These are phyloP conservation scores for Ascidia mentula DNA, from an alignment of 23 tunicate genomes.

Conservation along the genomic window DNA sequence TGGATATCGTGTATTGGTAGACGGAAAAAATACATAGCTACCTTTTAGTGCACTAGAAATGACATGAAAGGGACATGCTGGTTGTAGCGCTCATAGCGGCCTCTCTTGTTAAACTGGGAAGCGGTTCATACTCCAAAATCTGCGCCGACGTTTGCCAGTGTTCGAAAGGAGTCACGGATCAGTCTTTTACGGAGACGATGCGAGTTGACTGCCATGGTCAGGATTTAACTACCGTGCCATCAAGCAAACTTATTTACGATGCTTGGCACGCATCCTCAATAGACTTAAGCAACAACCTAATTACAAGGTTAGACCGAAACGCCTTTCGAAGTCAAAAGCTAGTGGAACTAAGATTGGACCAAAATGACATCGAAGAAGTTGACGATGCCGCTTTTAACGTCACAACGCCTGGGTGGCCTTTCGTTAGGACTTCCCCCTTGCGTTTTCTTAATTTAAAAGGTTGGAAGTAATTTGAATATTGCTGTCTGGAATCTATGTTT, in stretches of 20 bases:
- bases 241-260: background rate
- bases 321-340: background rate
- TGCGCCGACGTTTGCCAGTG: background rate
- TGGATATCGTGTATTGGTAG: no score
- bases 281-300: background rate
- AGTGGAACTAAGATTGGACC: background rate
- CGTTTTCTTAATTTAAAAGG: background rate
- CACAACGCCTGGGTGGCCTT: background rate
- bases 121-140: no score
- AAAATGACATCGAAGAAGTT: background rate
- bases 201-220: background rate
- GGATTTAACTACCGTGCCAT: background rate
- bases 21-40: no score
- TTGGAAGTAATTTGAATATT: no score
- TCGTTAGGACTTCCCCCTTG: background rate
- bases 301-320: background rate
- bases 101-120: no score
- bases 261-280: background rate
- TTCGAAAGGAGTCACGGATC: background rate
- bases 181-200: background rate
- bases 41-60: no score
- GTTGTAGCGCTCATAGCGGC: no score
- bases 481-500: no score
- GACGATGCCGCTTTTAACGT: background rate
- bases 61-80: no score